Percentiles rank a stretch among this genome's conserved stretches.
phyloP scores from a whole-genome alignment of 2,797 vertebrate species.

The Gadopsis marmoratus region DNA sequence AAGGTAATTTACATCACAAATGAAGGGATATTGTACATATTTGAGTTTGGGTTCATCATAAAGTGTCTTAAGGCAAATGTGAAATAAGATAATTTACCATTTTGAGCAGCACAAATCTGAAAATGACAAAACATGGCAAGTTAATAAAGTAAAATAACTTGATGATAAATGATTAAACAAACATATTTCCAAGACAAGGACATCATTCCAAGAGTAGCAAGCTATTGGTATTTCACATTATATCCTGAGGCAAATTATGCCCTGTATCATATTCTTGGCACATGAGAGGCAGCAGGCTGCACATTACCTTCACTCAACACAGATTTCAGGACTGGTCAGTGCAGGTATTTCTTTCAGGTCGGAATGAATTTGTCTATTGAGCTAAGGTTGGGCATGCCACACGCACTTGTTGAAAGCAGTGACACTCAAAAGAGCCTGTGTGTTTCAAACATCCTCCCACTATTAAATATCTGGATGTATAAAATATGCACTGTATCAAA shows the following conservation, averaged over 20 bases:
- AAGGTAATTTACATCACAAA: neutral
- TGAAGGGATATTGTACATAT: accelerated
- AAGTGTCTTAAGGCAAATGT: constrained; percentile 8
- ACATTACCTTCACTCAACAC: constrained; percentile 86
- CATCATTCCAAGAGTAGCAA: constrained; percentile 48
- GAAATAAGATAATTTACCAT: constrained; percentile 82
- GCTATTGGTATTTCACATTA: constrained; percentile 63
- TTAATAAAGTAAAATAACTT: constrained; percentile 45
- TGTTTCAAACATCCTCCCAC: constrained; percentile 46
- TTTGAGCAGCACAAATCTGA: constrained; percentile 86
- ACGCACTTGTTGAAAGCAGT: constrained; percentile 77
- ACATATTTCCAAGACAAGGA: constrained; percentile 41
- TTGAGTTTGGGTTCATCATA: neutral
- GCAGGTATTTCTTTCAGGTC: constrained; percentile 80
- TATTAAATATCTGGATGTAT: constrained; percentile 26
- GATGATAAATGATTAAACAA: constrained; percentile 39
- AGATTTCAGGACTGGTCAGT: constrained; percentile 76
- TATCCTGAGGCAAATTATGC: constrained; percentile 73
- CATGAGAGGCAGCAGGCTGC: constrained; percentile 76
- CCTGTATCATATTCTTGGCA: constrained; percentile 77
- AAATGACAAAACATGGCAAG: constrained; percentile 76
- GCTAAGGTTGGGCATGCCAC: constrained; percentile 64
- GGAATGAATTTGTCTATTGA: constrained; percentile 85
- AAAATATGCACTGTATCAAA: constrained; percentile 10
- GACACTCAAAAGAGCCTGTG: constrained; percentile 78